Base-by-base conservation (phyloP, 2,888 invertebrate genomes). In the Zhengitettix transpicula region DNA sequence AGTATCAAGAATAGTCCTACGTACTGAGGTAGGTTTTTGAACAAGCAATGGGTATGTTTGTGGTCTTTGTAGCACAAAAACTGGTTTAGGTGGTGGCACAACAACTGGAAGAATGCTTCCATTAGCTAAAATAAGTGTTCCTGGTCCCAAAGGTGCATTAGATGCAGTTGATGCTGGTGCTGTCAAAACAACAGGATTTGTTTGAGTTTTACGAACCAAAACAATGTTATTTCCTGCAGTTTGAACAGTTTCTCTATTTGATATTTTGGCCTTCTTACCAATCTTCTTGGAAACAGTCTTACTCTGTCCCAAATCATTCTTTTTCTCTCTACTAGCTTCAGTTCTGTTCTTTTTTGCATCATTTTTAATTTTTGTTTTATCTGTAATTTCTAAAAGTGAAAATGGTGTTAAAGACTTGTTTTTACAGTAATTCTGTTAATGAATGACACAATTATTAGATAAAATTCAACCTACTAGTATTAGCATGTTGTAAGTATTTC, bases 61-160 rank as follows among this genome's bases (percentile, higher is more conserved):
- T 66, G 40, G 69, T 66, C 51, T 51, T 15, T 67, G 58, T 47
- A 68, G 58, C 40, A 68, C 62, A 9, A 64, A 63, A 10, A 62
- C 56, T 42, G 66, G 62, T 42, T 65, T 64, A 40, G 69, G 64
- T 51, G 67, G 66, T 15, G 69, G 69, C 58, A 71, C 60, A 40
- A 28, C 28, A 28, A 73, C 65, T 15, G 73, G 73, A 55, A 73
- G 64, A 44, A 73, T 66, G 57, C 68, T 70, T 42, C 73, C 73
- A 62, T 73, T 73, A 8, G 73, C 68, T 58, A 74, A 64, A 55
- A 74, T 69, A 63, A 75, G 65, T 12, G 74, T 72, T 59, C 73
- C 73, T 11, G 73, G 69, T 44, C 72, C 70, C 53, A 74, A 65
- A 10, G 58, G 53, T 40, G 58, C 62, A 11, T 52, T 52, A 54